These are phyloP conservation scores for Pocillopora meandrina DNA, from an alignment of 92 coral and sea anemone genomes.

Conservation along the genomic window DNA sequence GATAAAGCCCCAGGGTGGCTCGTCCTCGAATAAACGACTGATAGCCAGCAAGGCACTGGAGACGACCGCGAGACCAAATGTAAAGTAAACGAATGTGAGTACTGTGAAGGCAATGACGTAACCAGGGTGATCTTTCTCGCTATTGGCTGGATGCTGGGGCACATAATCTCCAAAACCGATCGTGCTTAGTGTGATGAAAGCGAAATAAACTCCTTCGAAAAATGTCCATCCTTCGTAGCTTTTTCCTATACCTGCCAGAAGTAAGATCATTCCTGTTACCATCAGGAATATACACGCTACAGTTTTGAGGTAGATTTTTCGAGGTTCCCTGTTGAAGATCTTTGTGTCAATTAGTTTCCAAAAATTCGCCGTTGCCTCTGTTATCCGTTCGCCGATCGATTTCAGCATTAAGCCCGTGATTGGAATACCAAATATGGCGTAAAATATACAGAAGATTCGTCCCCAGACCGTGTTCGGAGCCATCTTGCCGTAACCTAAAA, in stretches of 20 bases:
- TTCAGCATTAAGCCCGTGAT: slow-evolving; percentile 98
- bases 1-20: slow-evolving; percentile 96
- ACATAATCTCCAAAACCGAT: slow-evolving; percentile 99
- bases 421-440: slow-evolving; percentile 98
- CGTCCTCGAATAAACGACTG: slow-evolving; percentile 96
- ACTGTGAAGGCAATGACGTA: slow-evolving; percentile 95
- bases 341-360: slow-evolving; percentile 77
- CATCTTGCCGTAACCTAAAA: slow-evolving; percentile 93
- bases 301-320: slow-evolving; percentile 78
- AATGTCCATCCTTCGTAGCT: slow-evolving; percentile 98
- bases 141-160: slow-evolving; percentile 88
- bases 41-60: slow-evolving; percentile 98
- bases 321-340: slow-evolving; percentile 79
- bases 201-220: slow-evolving; percentile 97
- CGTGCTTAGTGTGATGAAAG: slow-evolving; percentile 93
- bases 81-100: slow-evolving; percentile 92
- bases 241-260: slow-evolving; percentile 88
- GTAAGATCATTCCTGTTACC: slow-evolving; percentile 73
- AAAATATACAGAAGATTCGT: slow-evolving; percentile 89
- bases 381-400: slow-evolving; percentile 96
- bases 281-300: slow-evolving; percentile 81
- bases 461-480: slow-evolving; percentile 98
- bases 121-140: slow-evolving; percentile 79
- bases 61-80: slow-evolving; percentile 96
- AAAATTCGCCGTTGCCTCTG: slow-evolving; percentile 87